phyloP scores from a whole-genome alignment of 2,888 invertebrate genomes.

The Macaria liturata region DNA sequence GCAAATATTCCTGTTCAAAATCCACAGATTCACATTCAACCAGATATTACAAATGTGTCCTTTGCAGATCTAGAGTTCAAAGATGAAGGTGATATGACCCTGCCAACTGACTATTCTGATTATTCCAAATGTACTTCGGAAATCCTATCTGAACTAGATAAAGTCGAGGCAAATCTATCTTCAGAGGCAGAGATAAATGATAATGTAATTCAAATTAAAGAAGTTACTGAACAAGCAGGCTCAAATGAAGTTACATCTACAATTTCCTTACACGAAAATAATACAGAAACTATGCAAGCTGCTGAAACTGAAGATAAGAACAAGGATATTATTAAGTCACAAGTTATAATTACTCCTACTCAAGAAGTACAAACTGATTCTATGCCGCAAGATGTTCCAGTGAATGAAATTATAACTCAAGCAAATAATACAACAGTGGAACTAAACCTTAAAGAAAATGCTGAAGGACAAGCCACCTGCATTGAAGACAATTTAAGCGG shows the following conservation, averaged over 20 bases:
- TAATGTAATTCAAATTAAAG: slow-evolving; percentile 3
- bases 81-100: slow-evolving; percentile 9
- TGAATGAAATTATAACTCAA: no score
- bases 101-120: slow-evolving; percentile 10
- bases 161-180: slow-evolving; percentile 4
- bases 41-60: slow-evolving; percentile 7
- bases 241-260: neutral
- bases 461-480: neutral
- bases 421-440: no score
- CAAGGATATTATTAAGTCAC: no score
- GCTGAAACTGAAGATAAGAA: no score
- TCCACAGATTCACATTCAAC: neutral
- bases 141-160: slow-evolving; percentile 17
- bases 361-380: no score
- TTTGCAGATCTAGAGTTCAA: slow-evolving; percentile 4
- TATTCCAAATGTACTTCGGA: slow-evolving; percentile 18
- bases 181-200: slow-evolving; percentile 1
- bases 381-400: no score
- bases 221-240: neutral
- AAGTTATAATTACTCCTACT: no score
- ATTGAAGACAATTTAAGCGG: neutral
- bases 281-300: no score
- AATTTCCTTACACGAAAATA: no score
- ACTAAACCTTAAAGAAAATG: no score
- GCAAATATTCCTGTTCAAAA: neutral